These are phyloP conservation scores for Eupithecia exiguata DNA, from an alignment of 2,888 invertebrate genomes.

Conservation along the genomic window DNA sequence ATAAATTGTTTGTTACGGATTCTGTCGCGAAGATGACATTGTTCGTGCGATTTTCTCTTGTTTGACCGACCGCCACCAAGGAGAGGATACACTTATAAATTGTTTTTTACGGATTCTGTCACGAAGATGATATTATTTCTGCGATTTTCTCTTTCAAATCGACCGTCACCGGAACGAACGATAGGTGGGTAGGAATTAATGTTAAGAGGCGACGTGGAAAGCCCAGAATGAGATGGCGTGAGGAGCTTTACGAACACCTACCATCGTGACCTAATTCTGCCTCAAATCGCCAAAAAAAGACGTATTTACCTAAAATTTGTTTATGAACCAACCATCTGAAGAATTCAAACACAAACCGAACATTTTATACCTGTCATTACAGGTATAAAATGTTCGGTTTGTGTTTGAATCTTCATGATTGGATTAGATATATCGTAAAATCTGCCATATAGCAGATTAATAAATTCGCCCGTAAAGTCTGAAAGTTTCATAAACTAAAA, in stretches of 20 bases:
- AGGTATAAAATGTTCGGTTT: background rate
- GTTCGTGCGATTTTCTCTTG: background rate
- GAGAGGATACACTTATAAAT: constrained; percentile 55
- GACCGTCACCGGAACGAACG: background rate
- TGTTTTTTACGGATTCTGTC: constrained; percentile 51
- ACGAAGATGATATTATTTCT: constrained; percentile 52
- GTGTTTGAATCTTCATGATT: too few species aligned
- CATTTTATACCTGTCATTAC: too few species aligned
- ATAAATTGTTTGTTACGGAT: background rate
- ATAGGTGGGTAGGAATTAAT: background rate
- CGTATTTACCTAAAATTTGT: background rate
- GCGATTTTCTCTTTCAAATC: constrained; percentile 36
- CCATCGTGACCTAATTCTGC: background rate
- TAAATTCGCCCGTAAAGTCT: background rate
- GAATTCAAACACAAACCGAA: background rate
- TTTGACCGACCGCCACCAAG: too few species aligned
- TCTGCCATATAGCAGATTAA: background rate
- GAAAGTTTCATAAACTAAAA: constrained; percentile 10
- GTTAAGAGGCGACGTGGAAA: background rate
- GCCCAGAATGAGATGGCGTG: background rate
- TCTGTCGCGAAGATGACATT: background rate
- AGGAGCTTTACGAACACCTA: background rate
- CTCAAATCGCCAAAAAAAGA: background rate
- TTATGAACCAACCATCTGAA: background rate
- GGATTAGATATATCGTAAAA: constrained; percentile 1